Percentiles rank a stretch among this genome's conserved stretches.
Evolutionary conservation across 2,888 invertebrate genomes (phyloP).

Genomic region (Synanthedon andrenaeformis): DNA sequence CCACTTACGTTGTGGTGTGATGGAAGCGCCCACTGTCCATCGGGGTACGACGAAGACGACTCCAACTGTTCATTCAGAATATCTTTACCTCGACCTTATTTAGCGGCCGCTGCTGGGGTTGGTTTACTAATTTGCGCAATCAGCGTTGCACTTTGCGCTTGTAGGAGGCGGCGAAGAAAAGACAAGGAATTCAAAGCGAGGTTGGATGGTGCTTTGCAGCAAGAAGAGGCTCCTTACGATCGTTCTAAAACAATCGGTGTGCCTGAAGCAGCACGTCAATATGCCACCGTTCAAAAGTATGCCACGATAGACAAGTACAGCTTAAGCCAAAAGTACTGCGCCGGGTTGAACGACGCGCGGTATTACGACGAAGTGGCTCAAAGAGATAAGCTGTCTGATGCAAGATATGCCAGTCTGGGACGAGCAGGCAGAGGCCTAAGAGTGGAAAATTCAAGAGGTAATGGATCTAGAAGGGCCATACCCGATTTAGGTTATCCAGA

Average conservation of each 20-base stretch:
- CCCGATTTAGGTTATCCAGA: constrained; percentile 69
- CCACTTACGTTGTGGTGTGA: constrained; percentile 85
- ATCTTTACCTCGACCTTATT: constrained; percentile 75
- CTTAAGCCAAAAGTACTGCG: constrained; percentile 66
- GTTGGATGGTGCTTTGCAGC: constrained; percentile 67
- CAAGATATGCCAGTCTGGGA: constrained; percentile 63
- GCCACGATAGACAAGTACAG: constrained; percentile 68
- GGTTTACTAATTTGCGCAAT: constrained; percentile 72
- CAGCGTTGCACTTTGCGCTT: constrained; percentile 71
- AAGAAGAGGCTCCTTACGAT: constrained; percentile 72
- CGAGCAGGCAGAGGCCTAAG: constrained; percentile 50
- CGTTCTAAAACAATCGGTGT: constrained; percentile 67
- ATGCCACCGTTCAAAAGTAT: constrained; percentile 65
- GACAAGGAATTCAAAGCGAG: constrained; percentile 73
- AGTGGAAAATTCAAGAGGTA: constrained; percentile 48
- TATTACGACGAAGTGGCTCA: constrained; percentile 66
- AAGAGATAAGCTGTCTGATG: constrained; percentile 63
- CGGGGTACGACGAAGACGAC: constrained; percentile 84
- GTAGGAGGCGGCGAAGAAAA: constrained; percentile 70
- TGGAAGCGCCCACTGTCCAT: constrained; percentile 82
- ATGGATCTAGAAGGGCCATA: constrained; percentile 53
- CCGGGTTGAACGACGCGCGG: constrained; percentile 63
- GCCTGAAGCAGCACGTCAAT: constrained; percentile 51
- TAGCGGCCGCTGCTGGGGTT: constrained; percentile 74
- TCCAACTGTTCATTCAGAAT: constrained; percentile 79